Conservation (phyloP, 2,113 vertebrate species). For the Alectura lathami region DNA sequence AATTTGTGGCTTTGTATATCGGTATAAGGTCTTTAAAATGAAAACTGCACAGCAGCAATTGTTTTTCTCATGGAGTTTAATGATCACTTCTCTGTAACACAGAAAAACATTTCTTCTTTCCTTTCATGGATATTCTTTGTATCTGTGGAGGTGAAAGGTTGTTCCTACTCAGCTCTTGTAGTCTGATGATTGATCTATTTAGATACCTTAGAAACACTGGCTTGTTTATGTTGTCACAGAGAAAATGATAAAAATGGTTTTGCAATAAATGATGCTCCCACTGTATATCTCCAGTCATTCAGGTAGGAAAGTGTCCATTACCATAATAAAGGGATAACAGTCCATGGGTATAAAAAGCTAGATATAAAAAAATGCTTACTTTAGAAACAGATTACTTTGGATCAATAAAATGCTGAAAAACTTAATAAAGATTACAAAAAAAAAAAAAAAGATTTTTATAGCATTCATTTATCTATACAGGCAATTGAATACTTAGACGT, state of each 20-base stretch:
- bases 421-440: background rate
- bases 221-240: background rate
- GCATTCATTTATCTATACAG: background rate
- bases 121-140: background rate
- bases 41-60: background rate
- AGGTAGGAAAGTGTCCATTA: background rate
- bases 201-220: background rate
- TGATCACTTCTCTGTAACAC: background rate
- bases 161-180: background rate
- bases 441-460: background rate
- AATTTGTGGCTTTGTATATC: background rate
- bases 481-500: fast-evolving
- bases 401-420: background rate
- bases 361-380: background rate
- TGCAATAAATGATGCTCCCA: background rate
- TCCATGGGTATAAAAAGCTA: background rate
- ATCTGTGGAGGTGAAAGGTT: background rate
- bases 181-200: background rate
- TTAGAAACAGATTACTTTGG: background rate
- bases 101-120: background rate
- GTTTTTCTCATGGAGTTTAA: background rate
- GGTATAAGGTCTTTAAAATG: background rate
- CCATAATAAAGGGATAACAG: background rate
- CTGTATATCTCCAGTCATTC: background rate
- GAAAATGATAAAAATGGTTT: background rate